Evolutionary conservation across 2,797 vertebrate genomes (phyloP).

Genomic region (Trichosurus vulpecula): DNA sequence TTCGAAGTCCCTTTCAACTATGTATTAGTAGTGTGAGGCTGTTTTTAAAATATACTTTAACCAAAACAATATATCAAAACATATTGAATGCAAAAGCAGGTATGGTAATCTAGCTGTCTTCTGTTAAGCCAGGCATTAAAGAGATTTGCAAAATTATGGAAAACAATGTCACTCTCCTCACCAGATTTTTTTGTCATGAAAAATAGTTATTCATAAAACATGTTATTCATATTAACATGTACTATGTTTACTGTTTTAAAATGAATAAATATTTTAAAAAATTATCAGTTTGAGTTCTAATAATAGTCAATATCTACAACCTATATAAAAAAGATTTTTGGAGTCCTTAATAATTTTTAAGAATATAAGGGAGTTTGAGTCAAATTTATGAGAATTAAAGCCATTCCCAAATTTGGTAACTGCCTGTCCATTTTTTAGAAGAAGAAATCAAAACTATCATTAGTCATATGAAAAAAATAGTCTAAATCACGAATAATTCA

Average conservation of each 20-base stretch:
- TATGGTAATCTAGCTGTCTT: background rate
- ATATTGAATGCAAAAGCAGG: background rate
- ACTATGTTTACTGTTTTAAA: background rate
- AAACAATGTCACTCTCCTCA: background rate
- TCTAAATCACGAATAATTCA: background rate
- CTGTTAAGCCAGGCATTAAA: background rate
- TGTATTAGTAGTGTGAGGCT: background rate
- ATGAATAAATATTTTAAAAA: background rate
- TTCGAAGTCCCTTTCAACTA: background rate
- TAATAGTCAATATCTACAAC: background rate
- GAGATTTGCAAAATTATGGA: background rate
- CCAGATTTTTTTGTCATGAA: background rate
- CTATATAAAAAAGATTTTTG: no score
- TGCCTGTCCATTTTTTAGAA: background rate
- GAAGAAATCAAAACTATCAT: background rate
- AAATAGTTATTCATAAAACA: background rate
- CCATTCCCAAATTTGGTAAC: background rate
- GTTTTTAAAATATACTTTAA: background rate
- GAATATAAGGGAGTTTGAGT: background rate
- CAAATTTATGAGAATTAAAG: background rate
- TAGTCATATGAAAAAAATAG: background rate
- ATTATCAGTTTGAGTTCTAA: background rate
- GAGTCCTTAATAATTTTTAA: background rate
- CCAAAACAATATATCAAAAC: background rate
- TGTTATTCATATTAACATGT: background rate